A percentile compares a stretch with the other conserved stretches of the same genome.
Conservation (phyloP, 2,113 vertebrate species). For the Menura novaehollandiae region DNA sequence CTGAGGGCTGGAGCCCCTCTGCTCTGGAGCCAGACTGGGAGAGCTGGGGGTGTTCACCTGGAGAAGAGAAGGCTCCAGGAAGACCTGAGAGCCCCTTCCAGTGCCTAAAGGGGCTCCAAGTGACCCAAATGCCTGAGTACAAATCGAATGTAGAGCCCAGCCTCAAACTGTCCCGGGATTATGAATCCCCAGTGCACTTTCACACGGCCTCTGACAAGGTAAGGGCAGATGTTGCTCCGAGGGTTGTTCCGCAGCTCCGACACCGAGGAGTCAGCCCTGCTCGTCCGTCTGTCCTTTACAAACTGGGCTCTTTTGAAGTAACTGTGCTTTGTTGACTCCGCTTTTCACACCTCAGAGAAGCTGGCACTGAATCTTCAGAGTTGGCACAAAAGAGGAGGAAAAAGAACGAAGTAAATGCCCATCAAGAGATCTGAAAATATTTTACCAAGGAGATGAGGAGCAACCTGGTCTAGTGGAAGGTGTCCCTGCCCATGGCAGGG, state of each 20-base stretch:
- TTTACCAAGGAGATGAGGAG: not conserved
- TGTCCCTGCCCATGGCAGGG: not conserved
- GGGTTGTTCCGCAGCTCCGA: fast-evolving
- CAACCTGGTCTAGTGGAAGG: not conserved
- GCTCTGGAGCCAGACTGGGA: not conserved
- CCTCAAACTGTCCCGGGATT: fast-evolving
- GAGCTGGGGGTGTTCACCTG: not conserved
- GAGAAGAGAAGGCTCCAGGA: not conserved
- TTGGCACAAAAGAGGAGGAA: not conserved
- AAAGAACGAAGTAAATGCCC: not conserved
- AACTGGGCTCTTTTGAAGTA: not conserved
- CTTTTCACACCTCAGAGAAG: not conserved
- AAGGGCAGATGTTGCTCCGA: not conserved
- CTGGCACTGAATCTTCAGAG: not conserved
- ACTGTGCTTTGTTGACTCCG: not conserved
- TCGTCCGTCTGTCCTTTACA: not conserved
- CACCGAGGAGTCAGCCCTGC: not conserved
- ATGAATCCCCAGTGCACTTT: not conserved
- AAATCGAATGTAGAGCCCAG: not conserved
- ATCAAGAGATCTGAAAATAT: not conserved
- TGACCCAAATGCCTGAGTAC: too few species aligned
- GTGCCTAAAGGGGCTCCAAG: not conserved
- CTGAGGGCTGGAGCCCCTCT: not conserved
- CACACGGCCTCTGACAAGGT: fast-evolving
- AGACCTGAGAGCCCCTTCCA: not conserved